A percentile compares a stretch with the other conserved stretches of the same genome.
Evolutionary conservation across 2,797 vertebrate genomes (phyloP).

Genomic region (Geotria australis): DNA sequence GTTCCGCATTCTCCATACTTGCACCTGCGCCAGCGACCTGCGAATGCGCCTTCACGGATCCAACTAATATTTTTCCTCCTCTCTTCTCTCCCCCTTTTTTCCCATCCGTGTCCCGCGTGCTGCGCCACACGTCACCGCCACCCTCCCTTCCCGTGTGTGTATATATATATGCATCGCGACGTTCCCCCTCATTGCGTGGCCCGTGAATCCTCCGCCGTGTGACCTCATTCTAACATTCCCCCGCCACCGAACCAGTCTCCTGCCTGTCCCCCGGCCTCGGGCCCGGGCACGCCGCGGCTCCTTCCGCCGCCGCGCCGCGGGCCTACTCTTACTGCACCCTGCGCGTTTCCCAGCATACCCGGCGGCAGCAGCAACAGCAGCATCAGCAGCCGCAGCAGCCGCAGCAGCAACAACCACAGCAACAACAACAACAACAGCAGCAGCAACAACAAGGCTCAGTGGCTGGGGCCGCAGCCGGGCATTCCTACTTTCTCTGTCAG

Average conservation of each 20-base stretch:
- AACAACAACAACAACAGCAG: neutral
- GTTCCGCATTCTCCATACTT: no score
- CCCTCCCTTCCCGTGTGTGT: no score
- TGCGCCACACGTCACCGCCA: no score
- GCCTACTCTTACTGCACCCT: neutral
- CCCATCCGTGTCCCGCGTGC: no score
- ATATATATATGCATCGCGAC: neutral
- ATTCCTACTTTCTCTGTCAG: neutral
- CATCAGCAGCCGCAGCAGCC: neutral
- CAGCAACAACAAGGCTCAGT: neutral
- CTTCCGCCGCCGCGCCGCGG: no score
- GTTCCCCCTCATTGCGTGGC: conserved; percentile 3
- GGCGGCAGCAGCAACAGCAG: neutral
- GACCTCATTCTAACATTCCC: neutral
- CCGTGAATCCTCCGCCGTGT: neutral
- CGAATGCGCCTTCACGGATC: no score
- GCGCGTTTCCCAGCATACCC: neutral
- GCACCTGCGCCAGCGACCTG: no score
- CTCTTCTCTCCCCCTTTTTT: no score
- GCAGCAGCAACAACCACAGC: neutral
- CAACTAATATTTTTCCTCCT: no score
- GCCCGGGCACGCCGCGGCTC: no score
- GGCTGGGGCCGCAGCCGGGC: neutral
- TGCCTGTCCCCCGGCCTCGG: no score
- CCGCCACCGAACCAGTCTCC: no score